Conservation (phyloP, 2,797 vertebrate genomes). For the Antrozous pallidus region DNA sequence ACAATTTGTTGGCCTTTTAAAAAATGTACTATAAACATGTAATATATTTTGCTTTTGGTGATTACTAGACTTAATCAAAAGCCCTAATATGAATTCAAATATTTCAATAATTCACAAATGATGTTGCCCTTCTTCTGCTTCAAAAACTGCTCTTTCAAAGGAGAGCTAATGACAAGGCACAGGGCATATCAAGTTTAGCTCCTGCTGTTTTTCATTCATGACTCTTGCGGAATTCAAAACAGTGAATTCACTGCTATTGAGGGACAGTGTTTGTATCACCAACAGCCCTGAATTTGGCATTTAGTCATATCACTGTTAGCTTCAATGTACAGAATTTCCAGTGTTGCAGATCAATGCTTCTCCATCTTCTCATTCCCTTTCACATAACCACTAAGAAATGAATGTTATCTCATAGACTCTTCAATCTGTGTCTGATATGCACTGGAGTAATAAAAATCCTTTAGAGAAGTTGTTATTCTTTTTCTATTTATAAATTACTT, state of each 20-base stretch:
- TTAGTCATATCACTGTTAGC: neutral
- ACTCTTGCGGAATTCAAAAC: neutral
- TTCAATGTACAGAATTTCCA: neutral
- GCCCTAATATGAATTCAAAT: neutral
- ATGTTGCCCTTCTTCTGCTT: neutral
- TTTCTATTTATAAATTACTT: neutral
- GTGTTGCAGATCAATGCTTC: neutral
- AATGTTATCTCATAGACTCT: neutral
- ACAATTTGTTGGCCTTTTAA: neutral
- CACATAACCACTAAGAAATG: neutral
- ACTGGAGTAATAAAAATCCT: neutral
- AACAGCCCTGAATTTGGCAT: neutral
- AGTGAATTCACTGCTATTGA: neutral
- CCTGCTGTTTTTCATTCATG: neutral
- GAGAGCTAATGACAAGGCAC: neutral
- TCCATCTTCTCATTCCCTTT: neutral
- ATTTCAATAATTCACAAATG: neutral
- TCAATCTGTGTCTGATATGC: neutral
- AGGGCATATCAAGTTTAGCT: neutral
- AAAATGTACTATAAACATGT: neutral
- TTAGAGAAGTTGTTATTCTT: neutral
- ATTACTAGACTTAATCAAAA: neutral
- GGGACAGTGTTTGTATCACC: neutral
- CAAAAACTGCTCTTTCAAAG: neutral
- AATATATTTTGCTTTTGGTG: neutral